Evolutionary conservation across 1,140 invertebrate genomes (phyloP).

Genomic region (Brachionus angularis): DNA sequence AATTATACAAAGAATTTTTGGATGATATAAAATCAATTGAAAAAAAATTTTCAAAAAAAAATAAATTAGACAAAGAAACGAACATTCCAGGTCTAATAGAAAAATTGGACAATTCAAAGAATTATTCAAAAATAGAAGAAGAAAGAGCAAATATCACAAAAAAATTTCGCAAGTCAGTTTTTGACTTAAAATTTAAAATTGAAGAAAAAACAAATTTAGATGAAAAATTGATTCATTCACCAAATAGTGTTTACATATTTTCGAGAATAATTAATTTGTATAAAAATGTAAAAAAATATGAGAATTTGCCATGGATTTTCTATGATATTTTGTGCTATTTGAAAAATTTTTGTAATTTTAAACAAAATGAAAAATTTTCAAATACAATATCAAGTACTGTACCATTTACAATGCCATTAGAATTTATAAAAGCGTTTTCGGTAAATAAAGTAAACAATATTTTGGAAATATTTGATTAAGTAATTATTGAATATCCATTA

Average conservation of each 20-base stretch:
- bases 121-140: too few relatives aligned
- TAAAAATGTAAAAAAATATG: not conserved
- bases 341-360: conserved; percentile 35
- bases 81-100: too few relatives aligned
- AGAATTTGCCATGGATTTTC: conserved; percentile 14
- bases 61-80: too few relatives aligned
- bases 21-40: too few relatives aligned
- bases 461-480: too few relatives aligned
- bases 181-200: not conserved
- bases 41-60: too few relatives aligned
- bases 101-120: too few relatives aligned
- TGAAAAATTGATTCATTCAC: not conserved
- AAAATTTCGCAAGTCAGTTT: too few relatives aligned
- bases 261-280: not conserved
- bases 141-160: too few relatives aligned
- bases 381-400: not conserved
- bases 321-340: conserved; percentile 22
- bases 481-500: too few relatives aligned
- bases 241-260: not conserved
- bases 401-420: not conserved
- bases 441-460: not conserved
- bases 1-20: not conserved
- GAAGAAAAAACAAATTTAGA: not conserved
- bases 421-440: not conserved
- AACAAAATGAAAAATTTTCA: not conserved